Conservation (phyloP, 2,888 invertebrate species). For the Hirtodrosophila confusa region DNA sequence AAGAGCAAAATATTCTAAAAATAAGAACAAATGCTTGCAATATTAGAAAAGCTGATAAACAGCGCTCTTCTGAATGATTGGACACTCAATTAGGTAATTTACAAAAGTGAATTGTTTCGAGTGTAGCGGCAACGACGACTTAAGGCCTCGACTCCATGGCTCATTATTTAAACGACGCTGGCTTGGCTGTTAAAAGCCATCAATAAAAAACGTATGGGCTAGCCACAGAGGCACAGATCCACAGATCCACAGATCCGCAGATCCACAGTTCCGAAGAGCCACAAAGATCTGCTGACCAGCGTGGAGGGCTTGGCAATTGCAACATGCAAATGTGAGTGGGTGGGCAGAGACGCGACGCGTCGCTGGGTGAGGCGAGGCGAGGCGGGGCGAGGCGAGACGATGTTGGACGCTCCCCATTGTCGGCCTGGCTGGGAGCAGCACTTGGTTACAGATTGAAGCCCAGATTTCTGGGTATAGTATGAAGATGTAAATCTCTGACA, state of each 20-base stretch:
- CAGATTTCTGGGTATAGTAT: conserved; percentile 49
- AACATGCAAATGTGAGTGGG: conserved; percentile 79
- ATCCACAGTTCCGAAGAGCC: conserved; percentile 12
- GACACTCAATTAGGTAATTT: too few species aligned
- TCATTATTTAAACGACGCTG: conserved; percentile 79
- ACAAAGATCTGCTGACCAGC: conserved; percentile 49
- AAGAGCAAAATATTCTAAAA: too few species aligned
- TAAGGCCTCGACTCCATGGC: conserved; percentile 69
- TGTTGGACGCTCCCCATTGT: conserved; percentile 52
- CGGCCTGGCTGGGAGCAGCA: conserved; percentile 48
- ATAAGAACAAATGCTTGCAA: too few species aligned
- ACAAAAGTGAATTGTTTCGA: neutral
- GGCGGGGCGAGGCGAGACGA: too few species aligned
- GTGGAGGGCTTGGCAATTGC: conserved; percentile 56
- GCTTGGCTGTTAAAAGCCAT: conserved; percentile 78
- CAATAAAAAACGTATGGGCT: conserved; percentile 69
- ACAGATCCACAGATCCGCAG: conserved; percentile 1
- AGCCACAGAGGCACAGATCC: conserved; percentile 28
- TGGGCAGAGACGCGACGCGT: conserved; percentile 46
- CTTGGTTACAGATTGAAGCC: conserved; percentile 44
- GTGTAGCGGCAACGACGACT: conserved; percentile 29
- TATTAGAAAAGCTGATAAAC: too few species aligned
- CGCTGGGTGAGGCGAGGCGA: neutral
- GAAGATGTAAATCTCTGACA: conserved; percentile 45
- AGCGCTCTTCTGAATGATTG: too few species aligned